Base-by-base conservation (phyloP, 1,140 invertebrate species). In the Drosophila bocki region DNA sequence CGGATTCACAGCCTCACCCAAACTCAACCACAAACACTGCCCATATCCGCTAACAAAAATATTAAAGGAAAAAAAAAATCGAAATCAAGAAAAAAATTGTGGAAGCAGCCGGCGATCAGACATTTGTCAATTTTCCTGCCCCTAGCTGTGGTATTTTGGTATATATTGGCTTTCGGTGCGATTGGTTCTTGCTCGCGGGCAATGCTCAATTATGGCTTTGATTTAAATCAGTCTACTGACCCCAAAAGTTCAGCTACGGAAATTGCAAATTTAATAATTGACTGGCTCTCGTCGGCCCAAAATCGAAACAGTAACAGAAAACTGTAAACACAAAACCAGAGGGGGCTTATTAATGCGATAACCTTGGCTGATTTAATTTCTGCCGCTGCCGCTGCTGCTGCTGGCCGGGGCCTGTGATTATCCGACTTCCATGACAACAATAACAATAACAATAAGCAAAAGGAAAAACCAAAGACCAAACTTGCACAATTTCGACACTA, bases 191-290 rank as follows among this genome's bases (percentile, higher is more conserved):
- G 57, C 50, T 80, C 64, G 56, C 74, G 62, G 70, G 74, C 69
- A 71, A 76, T 68, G 82, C 84, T 88, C 87, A 92, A 92, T 92
- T 92, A 92, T 80, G 75, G 78, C 58, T 90, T 92, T 92, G 91
- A 92, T 92, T 92, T 92, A 92, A 92, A 92, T 92, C 91, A 87
- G 83, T 90, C 81, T 85, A 85, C 79, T 92, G 91, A 92, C 91
- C 70, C 91, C 82, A 88, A 92, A 88, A 92, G 91, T 92, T 92
- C 91, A 92, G 82, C 91, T 88, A 78, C 84, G 91, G 91, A 92
- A 92, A 92, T 91, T 92, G 87, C 91, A 92, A 92, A 92, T 92
- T 92, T 92, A 91, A 92, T 92, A 92, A 92, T 91, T 92, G 87
- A 84, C 68, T 80, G 75, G 75, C 69, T 82, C 72, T 82, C 72